phyloP scores from a whole-genome alignment of 2,113 vertebrate species.

The Saccopteryx bilineata region DNA sequence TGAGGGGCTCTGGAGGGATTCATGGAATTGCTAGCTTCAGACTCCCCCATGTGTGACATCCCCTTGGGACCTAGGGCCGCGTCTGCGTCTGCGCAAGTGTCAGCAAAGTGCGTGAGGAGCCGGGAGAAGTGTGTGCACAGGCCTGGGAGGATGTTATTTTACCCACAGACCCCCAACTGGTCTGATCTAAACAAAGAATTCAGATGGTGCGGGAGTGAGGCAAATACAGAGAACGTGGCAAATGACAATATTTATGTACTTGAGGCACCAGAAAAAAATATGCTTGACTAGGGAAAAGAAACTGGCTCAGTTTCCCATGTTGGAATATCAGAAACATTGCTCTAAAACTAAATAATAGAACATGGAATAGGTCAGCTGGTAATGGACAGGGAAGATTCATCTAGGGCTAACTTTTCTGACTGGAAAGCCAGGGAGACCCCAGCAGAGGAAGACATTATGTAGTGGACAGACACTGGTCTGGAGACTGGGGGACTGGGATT shows the following conservation, averaged over 20 bases:
- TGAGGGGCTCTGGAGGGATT: not conserved
- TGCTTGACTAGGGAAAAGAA: not conserved
- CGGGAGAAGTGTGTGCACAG: not conserved
- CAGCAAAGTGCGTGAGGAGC: constrained; percentile 67
- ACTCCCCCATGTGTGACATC: not conserved
- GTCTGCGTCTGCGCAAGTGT: not conserved
- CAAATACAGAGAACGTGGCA: not conserved
- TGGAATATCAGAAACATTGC: not conserved
- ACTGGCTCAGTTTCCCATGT: not conserved
- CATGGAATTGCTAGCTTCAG: constrained; percentile 39
- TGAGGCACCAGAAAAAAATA: constrained; percentile 45
- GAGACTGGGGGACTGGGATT: not conserved
- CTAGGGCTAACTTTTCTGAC: not conserved
- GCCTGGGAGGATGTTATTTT: not conserved
- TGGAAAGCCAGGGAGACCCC: not conserved
- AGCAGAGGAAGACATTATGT: constrained; percentile 57
- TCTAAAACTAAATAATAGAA: constrained; percentile 44
- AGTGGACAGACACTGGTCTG: not conserved
- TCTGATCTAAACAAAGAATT: constrained; percentile 49
- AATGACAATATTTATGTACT: not conserved
- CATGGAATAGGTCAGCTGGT: not conserved
- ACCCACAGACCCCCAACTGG: not conserved
- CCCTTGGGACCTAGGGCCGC: not conserved
- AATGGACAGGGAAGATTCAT: constrained; percentile 11
- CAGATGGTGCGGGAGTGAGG: not conserved